Evolutionary conservation across 2,888 invertebrate genomes (phyloP), one percentile per base, ranked within the genome.

Genomic region (Seira ritae): DNA sequence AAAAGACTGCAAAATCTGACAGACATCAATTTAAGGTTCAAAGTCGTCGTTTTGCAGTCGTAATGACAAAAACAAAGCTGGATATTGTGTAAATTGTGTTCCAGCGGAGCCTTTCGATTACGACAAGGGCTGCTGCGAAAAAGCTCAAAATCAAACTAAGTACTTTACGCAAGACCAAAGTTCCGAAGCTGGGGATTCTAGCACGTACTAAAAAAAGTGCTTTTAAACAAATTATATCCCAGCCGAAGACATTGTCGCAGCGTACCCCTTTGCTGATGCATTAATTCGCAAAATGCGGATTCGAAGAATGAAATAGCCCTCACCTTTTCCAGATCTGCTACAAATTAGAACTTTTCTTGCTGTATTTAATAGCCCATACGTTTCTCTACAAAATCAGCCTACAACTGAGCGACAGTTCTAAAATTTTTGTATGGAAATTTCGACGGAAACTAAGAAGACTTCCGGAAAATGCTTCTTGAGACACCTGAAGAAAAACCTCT

Each of bases 121-220:
- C 83, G 20, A 60, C 50, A 12, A 8, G 19, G 20, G 23, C 19
- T 67, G 83, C 73, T 15, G 83, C 77, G 10, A 73, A 67, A 37
- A 83, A 83, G 68, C 42, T 83, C 4, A 71, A 78, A 22, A 68
- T 80, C 3, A 73, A 50, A 1, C 1, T 15, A 23, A n/a, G 0
- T 37, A 68, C 55, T 19, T 62, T 69, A 37, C 12, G 2, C 4
- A 8, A 67, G 15, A 67, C 65, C 66, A 80, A 71, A 72, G 80
- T 84, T 70, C 70, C 60, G 50, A 75, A 80, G 8, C 62, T 84
- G 76, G 80, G 80, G 72, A 84, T 80, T 31, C 22, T 22, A 37
- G 67, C 84, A 1, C 22, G 79, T 24, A 69, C 69, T 1, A 79
- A 80, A 24, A 80, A 76, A 23, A 65, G 17, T 2, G 23, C 70